These are phyloP conservation scores for Uria aalge DNA, from an alignment of 2,113 vertebrate genomes.

Conservation along the genomic window DNA sequence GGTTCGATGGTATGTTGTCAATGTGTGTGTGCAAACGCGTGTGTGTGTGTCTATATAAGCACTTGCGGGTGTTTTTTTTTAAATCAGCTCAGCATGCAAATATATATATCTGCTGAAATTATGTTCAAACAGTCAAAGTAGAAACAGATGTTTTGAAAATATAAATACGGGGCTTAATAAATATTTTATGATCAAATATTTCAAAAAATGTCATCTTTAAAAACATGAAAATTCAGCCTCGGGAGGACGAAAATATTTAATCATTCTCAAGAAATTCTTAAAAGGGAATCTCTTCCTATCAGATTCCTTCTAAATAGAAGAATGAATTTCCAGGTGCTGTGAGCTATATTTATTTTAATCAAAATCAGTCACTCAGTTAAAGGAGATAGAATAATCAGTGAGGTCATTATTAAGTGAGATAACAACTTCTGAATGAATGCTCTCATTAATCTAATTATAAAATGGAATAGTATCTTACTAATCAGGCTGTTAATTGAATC, in stretches of 20 bases:
- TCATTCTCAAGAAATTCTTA: conserved; percentile 77
- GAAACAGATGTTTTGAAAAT: conserved; percentile 78
- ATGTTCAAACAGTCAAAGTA: conserved; percentile 72
- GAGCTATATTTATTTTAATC: conserved; percentile 82
- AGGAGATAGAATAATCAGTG: conserved; percentile 80
- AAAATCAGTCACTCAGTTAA: conserved; percentile 77
- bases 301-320: conserved; percentile 68
- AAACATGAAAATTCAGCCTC: conserved; percentile 77
- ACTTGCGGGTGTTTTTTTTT: conserved; percentile 37
- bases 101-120: conserved; percentile 75
- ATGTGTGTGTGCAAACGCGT: background rate
- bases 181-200: conserved; percentile 82
- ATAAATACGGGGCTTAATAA: conserved; percentile 75
- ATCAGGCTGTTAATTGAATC: conserved; percentile 75
- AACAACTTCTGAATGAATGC: conserved; percentile 80
- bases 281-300: conserved; percentile 71
- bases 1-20: background rate
- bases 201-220: conserved; percentile 80
- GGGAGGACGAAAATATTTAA: conserved; percentile 78
- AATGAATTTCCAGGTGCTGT: conserved; percentile 77
- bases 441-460: conserved; percentile 81
- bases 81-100: conserved; percentile 74
- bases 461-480: conserved; percentile 76
- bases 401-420: conserved; percentile 81
- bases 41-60: background rate